Conservation (phyloP, 2,888 invertebrate genomes). For the Scaptomyza cyrtandrae region DNA sequence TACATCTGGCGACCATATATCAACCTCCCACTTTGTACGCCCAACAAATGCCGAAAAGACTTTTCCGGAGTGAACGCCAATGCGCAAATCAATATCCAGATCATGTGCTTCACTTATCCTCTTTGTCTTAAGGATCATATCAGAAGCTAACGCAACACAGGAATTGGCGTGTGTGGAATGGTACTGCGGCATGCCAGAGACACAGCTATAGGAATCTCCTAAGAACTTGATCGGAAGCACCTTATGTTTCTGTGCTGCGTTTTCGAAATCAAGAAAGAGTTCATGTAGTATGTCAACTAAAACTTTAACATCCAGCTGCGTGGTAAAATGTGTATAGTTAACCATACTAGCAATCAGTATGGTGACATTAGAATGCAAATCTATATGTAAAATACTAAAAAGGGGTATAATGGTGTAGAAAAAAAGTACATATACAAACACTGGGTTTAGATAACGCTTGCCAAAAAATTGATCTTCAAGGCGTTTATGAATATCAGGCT, state of each 20-base stretch:
- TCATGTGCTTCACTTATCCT: conserved; percentile 89
- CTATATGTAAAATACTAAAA: conserved; percentile 91
- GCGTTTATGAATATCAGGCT: conserved; percentile 86
- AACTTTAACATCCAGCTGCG: conserved; percentile 90
- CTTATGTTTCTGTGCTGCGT: conserved; percentile 91
- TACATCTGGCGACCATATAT: conserved; percentile 98
- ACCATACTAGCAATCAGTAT: conserved; percentile 96
- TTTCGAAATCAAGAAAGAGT: conserved; percentile 94
- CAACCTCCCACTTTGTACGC: conserved; percentile 96
- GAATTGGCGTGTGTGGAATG: conserved; percentile 92
- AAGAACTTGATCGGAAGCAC: conserved; percentile 94
- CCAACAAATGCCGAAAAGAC: conserved; percentile 96
- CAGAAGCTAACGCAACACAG: conserved; percentile 93
- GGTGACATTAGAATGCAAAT: conserved; percentile 93
- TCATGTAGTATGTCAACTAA: conserved; percentile 95
- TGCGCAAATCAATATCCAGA: conserved; percentile 96
- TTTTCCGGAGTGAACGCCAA: conserved; percentile 96
- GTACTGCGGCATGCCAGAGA: conserved; percentile 92
- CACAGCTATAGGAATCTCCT: conserved; percentile 96
- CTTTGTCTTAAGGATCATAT: conserved; percentile 94
- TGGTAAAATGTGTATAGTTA: conserved; percentile 91
- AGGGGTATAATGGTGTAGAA: neutral
- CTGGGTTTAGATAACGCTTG: neutral
- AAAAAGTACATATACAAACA: conserved; percentile 14
- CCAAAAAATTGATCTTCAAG: conserved; percentile 71